These are phyloP conservation scores for Pimpla rufipes DNA, from an alignment of 2,888 invertebrate species.

Conservation along the genomic window DNA sequence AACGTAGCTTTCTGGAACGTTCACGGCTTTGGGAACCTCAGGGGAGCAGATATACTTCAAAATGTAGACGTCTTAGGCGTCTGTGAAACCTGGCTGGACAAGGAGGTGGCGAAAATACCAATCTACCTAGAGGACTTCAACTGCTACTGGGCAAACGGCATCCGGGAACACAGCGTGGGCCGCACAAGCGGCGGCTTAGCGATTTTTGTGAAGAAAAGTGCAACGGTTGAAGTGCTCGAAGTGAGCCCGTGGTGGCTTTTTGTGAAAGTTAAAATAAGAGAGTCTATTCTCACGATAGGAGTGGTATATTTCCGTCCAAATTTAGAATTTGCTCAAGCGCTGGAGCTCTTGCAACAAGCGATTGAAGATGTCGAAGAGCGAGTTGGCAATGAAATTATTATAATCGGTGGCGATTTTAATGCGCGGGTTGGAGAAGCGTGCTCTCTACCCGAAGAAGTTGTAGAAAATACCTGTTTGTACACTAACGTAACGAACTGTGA, in stretches of 20 bases:
- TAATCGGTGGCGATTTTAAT: constrained; percentile 19
- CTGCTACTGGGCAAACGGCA: constrained; percentile 2
- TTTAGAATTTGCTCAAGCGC: constrained; percentile 1
- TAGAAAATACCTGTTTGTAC: not conserved
- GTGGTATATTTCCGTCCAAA: constrained; percentile 25
- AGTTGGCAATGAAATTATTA: not conserved
- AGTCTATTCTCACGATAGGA: not conserved
- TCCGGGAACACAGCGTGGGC: constrained; percentile 22
- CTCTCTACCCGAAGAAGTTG: constrained; percentile 5
- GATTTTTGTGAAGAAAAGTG: not conserved
- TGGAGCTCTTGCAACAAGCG: not conserved
- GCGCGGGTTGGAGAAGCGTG: constrained; percentile 17
- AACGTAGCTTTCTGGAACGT: constrained; percentile 46
- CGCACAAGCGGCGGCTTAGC: constrained; percentile 41
- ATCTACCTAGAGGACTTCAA: constrained; percentile 1
- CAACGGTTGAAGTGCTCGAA: constrained; percentile 3
- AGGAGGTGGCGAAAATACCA: not conserved
- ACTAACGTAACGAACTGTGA: constrained; percentile 16
- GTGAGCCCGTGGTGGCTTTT: constrained; percentile 40
- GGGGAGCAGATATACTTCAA: not conserved
- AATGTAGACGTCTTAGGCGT: constrained; percentile 18
- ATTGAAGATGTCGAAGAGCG: not conserved
- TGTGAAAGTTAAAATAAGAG: constrained; percentile 20
- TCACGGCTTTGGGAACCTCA: constrained; percentile 25
- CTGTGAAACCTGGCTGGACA: constrained; percentile 37